Evolutionary conservation across 1,140 invertebrate species (phyloP), one percentile per base, ranked within the genome.

Genomic region (Gryllus bimaculatus): DNA sequence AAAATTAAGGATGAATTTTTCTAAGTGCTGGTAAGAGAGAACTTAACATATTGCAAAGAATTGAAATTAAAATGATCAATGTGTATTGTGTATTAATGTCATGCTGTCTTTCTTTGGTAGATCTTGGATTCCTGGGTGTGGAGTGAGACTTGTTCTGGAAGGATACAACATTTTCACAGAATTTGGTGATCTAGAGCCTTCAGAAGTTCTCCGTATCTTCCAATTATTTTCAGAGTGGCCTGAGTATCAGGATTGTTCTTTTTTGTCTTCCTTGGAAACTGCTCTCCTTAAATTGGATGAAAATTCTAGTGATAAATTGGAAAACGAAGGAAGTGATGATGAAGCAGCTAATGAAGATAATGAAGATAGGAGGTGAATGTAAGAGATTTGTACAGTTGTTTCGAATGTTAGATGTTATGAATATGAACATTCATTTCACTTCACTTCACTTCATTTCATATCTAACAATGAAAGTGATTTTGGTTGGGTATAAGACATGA

Each of bases 141-240:
- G 90, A 0, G 86, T 89, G 3, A 87, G 89, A 80, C 83, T 91
- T 0, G 90, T 91, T 26, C 86, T 88, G 0, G 87, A 89, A 13
- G 89, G 88, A 66, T 88, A 90, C 80, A 90, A 89, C 18, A 90
- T 91, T 66, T 91, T 89, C 81, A 91, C 90, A 1, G 86, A 89
- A 82, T 91, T 91, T 83, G 89, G 89, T 6, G 89, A 90, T 81
- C 83, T 91, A 0, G 86, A 83, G 75, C 86, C 90, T 18, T 83
- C 85, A 79, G 87, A 91, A 80, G 88, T 90, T 82, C 81, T 91
- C 10, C 88, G 88, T 20, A 82, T 91, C 0, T 91, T 90, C 79
- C 87, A 83, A 15, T 75, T 83, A 54, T 87, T 89, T 82, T 82
- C 80, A 47, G 83, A 84, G 2, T 91, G 89, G 90, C 89, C 90